A percentile compares a stretch with the other conserved stretches of the same genome.
Conservation (phyloP, 1,140 invertebrate species). For the Galendromus occidentalis region DNA sequence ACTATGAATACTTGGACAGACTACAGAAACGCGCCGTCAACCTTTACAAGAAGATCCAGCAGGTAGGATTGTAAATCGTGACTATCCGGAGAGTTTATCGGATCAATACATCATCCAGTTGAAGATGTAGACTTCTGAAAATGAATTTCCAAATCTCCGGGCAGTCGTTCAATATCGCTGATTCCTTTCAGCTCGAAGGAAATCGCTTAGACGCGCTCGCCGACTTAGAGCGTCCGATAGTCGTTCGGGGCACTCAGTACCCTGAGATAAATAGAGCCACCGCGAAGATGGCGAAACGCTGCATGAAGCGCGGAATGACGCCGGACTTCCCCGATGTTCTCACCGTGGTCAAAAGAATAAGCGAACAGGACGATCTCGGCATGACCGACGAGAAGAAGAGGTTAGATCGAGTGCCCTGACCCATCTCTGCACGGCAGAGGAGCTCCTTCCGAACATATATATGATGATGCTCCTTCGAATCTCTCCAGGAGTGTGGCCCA, state of each 20-base stretch:
- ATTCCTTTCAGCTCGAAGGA: not conserved
- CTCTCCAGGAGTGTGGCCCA: not conserved
- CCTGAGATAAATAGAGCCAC: constrained; percentile 1
- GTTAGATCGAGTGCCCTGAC: not conserved
- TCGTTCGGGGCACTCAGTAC: not conserved
- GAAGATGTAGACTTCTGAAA: too few relatives aligned
- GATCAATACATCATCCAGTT: too few relatives aligned
- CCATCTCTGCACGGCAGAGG: not conserved
- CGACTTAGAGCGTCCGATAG: not conserved
- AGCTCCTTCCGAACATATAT: too few relatives aligned
- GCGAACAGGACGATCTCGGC: not conserved
- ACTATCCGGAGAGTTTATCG: too few relatives aligned
- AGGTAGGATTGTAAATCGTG: not conserved
- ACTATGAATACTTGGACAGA: not conserved
- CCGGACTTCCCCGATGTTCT: not conserved
- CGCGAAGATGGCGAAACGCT: not conserved
- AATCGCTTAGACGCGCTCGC: not conserved
- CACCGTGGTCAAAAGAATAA: not conserved
- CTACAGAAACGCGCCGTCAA: not conserved
- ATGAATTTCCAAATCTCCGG: too few relatives aligned
- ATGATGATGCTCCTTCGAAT: too few relatives aligned
- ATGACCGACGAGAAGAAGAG: not conserved
- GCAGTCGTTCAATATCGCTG: too few relatives aligned
- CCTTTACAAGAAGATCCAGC: not conserved
- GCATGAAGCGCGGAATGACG: not conserved